phyloP scores from a whole-genome alignment of 2,113 vertebrate genomes.

The Antechinus flavipes region DNA sequence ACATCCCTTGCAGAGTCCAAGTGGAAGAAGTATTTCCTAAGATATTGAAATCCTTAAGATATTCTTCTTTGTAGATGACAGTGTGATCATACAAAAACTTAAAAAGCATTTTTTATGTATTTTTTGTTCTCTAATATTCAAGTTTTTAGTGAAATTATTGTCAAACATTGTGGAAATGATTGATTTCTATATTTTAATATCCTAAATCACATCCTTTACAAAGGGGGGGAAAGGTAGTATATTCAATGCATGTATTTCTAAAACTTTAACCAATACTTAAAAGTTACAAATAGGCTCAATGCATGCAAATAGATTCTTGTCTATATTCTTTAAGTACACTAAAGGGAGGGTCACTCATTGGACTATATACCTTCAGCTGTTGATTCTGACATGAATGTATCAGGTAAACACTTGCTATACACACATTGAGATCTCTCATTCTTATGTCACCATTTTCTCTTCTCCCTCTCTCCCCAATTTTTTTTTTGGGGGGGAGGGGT shows the following conservation, averaged over 20 bases:
- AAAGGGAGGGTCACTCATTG: not conserved
- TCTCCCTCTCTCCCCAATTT: too few species aligned
- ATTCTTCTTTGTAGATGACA: not conserved
- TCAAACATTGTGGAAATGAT: not conserved
- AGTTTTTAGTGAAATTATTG: not conserved
- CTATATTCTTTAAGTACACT: not conserved
- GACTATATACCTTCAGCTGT: not conserved
- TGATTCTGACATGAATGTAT: too few species aligned
- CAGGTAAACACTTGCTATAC: not conserved
- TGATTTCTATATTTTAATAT: not conserved
- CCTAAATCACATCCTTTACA: not conserved
- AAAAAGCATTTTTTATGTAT: not conserved
- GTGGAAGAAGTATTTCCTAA: not conserved
- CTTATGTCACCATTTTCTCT: too few species aligned
- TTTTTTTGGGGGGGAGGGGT: too few species aligned
- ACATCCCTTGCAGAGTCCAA: not conserved
- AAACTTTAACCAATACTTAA: not conserved
- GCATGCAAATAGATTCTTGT: not conserved
- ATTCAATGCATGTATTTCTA: not conserved
- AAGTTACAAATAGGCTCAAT: not conserved
- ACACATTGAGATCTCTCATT: not conserved
- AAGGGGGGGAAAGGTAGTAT: too few species aligned
- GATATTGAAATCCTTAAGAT: not conserved
- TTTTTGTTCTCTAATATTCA: not conserved
- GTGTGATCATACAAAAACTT: not conserved